Evolutionary conservation across 1,140 invertebrate species (phyloP), one percentile per base, ranked within the genome.

Genomic region (Eupeodes corollae): DNA sequence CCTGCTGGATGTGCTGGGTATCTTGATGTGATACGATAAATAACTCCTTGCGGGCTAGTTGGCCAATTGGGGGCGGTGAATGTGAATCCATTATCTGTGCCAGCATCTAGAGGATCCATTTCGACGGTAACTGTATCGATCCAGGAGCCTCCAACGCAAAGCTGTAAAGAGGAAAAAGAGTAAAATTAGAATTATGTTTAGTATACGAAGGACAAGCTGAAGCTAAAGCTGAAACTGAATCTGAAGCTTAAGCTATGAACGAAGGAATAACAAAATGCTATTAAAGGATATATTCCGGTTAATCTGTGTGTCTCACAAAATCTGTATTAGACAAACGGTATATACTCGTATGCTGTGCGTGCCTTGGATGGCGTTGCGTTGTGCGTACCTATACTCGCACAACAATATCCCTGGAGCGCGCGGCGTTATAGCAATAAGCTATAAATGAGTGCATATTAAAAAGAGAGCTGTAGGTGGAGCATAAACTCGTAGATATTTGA

Each of bases 61-160:
- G 86, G 83, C 82, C 88, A 91, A 71, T 96, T 94, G 30, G 88
- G 87, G 26, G 92, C 91, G 49, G 92, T 96, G 68, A 98, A 98
- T 44, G 92, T 93, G 67, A 93, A 88, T 1, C 95, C 94, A 70
- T 93, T 92, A 74, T 98, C 93, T 26, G 91, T 96, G 38, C 95
- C 95, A 18, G 92, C 94, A 73, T 98, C 95, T 59, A 94, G 77
- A 15, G 94, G 94, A 71, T 90, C 88, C 59, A 94, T 80, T 76
- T 97, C 90, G 43, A 98, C 84, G 21, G 86, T 89, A 43, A 93
- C 83, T 40, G 84, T 86, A 62, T 95, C 90, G 34, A 91, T 75
- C 93, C 95, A 98, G 52, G 90, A 91, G 49, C 91, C 93, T 61
- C 96, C 87, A 11, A 88, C 81, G 68, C 95, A 98, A 2, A 99